Evolutionary conservation across 2,888 invertebrate species (phyloP).

Genomic region (Linhomoeus sp.): DNA sequence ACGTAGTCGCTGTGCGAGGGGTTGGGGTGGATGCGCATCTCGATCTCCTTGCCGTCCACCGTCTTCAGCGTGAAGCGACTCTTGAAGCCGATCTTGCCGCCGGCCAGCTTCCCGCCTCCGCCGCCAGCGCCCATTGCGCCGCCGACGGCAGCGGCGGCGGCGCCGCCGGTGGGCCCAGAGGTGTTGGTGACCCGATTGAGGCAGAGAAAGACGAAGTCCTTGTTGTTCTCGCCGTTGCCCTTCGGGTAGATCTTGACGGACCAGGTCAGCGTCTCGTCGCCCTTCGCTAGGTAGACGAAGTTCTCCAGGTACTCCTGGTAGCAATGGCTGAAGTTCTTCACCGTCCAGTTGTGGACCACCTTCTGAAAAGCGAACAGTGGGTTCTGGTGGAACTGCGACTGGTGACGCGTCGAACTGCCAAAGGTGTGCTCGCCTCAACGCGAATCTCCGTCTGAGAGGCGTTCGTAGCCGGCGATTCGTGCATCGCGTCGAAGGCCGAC

Average conservation of each 20-base stretch:
- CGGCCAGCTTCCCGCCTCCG: neutral
- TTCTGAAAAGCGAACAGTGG: slow-evolving; percentile 11
- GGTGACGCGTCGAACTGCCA: too few species aligned
- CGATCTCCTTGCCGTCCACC: slow-evolving; percentile 26
- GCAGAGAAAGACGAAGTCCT: slow-evolving; percentile 27
- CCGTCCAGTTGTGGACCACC: slow-evolving; percentile 27
- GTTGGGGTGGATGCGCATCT: slow-evolving; percentile 26
- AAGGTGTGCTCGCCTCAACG: slow-evolving; percentile 15
- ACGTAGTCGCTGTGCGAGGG: slow-evolving; percentile 28
- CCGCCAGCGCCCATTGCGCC: neutral
- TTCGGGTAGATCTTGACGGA: slow-evolving; percentile 28
- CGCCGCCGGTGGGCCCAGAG: neutral
- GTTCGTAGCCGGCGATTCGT: slow-evolving; percentile 7
- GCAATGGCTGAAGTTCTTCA: slow-evolving; percentile 27
- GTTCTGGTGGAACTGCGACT: too few species aligned
- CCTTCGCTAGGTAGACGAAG: slow-evolving; percentile 17
- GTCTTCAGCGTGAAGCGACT: slow-evolving; percentile 20
- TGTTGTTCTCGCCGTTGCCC: slow-evolving; percentile 26
- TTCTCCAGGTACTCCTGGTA: slow-evolving; percentile 26
- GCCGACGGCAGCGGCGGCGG: neutral
- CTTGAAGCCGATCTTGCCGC: slow-evolving; percentile 16
- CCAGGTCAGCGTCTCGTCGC: slow-evolving; percentile 22
- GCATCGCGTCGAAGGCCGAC: too few species aligned
- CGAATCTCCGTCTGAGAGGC: slow-evolving; percentile 26
- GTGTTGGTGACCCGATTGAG: slow-evolving; percentile 19